phyloP scores from a whole-genome alignment of 1,140 invertebrate genomes.

The Zophobas morio region DNA sequence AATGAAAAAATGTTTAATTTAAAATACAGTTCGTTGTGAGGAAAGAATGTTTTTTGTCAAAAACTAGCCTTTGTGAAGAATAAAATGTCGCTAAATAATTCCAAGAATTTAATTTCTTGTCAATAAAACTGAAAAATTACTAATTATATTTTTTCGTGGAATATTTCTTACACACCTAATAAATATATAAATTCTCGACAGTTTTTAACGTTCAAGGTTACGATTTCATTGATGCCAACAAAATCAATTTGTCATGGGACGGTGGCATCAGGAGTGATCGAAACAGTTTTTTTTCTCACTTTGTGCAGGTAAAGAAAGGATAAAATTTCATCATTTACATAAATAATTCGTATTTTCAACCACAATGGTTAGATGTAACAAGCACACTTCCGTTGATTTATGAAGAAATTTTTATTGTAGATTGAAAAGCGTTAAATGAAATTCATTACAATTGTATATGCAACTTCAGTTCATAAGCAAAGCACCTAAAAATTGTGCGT shows the following conservation, averaged over 20 bases:
- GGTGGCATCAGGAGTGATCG: constrained; percentile 28
- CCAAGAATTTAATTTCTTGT: too few relatives aligned
- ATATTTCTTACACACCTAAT: background rate
- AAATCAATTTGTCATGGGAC: constrained; percentile 46
- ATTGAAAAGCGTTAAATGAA: constrained; percentile 6
- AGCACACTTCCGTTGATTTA: constrained; percentile 39
- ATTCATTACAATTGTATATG: constrained; percentile 8
- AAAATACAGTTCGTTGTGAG: too few relatives aligned
- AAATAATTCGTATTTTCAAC: constrained; percentile 44
- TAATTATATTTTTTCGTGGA: background rate
- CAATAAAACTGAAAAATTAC: too few relatives aligned
- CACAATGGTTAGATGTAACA: constrained; percentile 40
- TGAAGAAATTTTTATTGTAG: constrained; percentile 21
- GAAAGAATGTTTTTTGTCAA: too few relatives aligned
- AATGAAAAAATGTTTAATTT: too few relatives aligned
- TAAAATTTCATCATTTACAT: constrained; percentile 45
- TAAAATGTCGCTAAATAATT: too few relatives aligned
- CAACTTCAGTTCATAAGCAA: background rate
- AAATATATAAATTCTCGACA: constrained; percentile 19
- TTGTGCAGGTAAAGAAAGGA: background rate
- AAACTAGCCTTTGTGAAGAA: too few relatives aligned
- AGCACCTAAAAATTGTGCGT: background rate
- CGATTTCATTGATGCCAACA: constrained; percentile 37
- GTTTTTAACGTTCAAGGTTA: constrained; percentile 17
- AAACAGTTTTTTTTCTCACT: constrained; percentile 4